Evolutionary conservation across 1,140 invertebrate species (phyloP).

Genomic region (Schlechtendalia chinensis): DNA sequence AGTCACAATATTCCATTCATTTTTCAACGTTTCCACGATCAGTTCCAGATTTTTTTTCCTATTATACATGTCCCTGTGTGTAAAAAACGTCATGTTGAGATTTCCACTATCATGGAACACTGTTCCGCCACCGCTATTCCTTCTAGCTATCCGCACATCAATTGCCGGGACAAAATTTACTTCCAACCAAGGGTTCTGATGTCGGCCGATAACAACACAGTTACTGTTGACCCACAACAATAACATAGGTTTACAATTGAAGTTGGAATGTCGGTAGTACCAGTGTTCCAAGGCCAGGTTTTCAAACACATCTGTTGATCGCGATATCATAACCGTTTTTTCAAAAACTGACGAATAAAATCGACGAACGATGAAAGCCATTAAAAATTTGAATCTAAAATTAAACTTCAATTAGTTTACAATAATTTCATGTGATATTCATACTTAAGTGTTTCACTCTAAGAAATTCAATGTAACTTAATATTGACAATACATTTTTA

Average conservation of each 20-base stretch:
- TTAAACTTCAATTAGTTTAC: background rate
- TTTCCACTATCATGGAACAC: constrained; percentile 95
- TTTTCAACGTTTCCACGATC: constrained; percentile 74
- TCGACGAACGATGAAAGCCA: constrained; percentile 16
- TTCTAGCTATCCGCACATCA: constrained; percentile 70
- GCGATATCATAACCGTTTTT: constrained; percentile 88
- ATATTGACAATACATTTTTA: background rate
- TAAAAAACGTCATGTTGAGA: constrained; percentile 89
- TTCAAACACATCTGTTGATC: constrained; percentile 82
- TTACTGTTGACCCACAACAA: constrained; percentile 90
- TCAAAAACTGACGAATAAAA: constrained; percentile 56
- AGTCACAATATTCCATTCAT: constrained; percentile 74
- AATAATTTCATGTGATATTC: background rate
- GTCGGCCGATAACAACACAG: constrained; percentile 90
- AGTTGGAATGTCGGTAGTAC: constrained; percentile 84
- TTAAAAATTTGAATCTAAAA: background rate
- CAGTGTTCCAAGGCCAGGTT: constrained; percentile 94
- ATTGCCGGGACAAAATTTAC: constrained; percentile 67
- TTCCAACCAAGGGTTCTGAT: constrained; percentile 96
- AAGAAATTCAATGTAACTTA: background rate
- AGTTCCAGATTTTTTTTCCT: constrained; percentile 81
- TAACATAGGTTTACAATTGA: constrained; percentile 76
- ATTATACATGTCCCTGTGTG: constrained; percentile 73
- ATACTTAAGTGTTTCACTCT: background rate
- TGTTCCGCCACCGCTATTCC: constrained; percentile 94